Evolutionary conservation across 2,797 vertebrate species (phyloP).

Genomic region (Pogonophryne albipinna): DNA sequence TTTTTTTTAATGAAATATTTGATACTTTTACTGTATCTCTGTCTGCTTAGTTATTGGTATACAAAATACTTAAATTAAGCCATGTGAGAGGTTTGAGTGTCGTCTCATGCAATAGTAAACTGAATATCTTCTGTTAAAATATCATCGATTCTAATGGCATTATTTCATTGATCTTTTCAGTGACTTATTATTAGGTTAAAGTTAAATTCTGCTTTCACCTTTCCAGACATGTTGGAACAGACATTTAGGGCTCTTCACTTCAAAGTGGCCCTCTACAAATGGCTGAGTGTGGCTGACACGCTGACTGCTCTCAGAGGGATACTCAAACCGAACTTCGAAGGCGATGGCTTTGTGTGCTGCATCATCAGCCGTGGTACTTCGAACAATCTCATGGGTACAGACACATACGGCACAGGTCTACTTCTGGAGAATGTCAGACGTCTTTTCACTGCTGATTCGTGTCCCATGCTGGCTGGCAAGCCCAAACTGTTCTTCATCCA

Average conservation of each 20-base stretch:
- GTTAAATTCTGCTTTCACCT: conserved; percentile 4
- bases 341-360: conserved; percentile 88
- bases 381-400: conserved; percentile 84
- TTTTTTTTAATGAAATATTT: not conserved
- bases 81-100: not conserved
- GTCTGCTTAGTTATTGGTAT: not conserved
- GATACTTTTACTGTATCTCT: too few species aligned
- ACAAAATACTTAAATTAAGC: not conserved
- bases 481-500: conserved; percentile 97
- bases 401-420: conserved; percentile 71
- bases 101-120: not conserved
- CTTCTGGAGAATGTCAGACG: conserved; percentile 80
- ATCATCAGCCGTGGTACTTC: conserved; percentile 88
- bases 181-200: not conserved
- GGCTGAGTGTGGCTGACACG: conserved; percentile 61
- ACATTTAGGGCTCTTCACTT: conserved; percentile 88
- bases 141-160: not conserved
- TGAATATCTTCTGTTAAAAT: not conserved
- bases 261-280: conserved; percentile 68
- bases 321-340: conserved; percentile 65
- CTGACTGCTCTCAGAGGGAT: conserved; percentile 64
- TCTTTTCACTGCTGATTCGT: conserved; percentile 85
- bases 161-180: not conserved
- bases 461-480: conserved; percentile 88
- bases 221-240: conserved; percentile 82